A percentile compares a stretch with the other conserved stretches of the same genome.
Evolutionary conservation across 2,888 invertebrate species (phyloP).

Genomic region (Hoplodrina blanda): DNA sequence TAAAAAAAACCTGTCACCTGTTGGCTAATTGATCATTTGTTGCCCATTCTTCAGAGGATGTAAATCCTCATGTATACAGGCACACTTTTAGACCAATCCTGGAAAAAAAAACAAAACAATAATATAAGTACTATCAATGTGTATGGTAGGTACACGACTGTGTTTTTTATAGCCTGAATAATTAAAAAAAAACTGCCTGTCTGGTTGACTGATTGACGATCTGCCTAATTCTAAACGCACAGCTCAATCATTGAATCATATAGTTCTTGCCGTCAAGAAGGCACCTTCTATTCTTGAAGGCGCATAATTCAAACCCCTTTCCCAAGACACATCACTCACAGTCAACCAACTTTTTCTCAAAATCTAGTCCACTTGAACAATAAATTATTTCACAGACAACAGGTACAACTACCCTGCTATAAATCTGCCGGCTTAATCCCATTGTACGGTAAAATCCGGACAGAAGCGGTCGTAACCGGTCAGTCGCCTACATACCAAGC

Average conservation of each 20-base stretch:
- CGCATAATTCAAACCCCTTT: neutral
- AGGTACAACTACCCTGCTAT: slow-evolving; percentile 50
- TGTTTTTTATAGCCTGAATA: no score
- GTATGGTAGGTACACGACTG: no score
- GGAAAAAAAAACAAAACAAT: no score
- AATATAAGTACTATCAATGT: no score
- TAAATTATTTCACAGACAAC: slow-evolving; percentile 36
- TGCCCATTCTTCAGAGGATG: no score
- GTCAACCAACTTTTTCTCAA: slow-evolving; percentile 6
- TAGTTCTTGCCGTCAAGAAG: neutral
- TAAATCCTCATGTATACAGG: no score
- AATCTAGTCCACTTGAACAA: slow-evolving; percentile 14
- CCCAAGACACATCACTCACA: neutral
- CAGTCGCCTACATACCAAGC: slow-evolving; percentile 55
- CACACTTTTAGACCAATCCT: no score
- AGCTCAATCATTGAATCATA: neutral
- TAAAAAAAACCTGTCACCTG: no score
- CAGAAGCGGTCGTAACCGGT: slow-evolving; percentile 49
- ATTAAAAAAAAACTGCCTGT: no score
- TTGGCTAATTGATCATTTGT: no score
- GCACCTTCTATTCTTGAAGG: neutral
- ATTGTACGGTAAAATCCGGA: slow-evolving; percentile 52
- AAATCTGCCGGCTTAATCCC: slow-evolving; percentile 58
- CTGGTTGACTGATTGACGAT: no score
- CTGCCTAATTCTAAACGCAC: no score